Base-by-base conservation (phyloP, 2,797 vertebrate species). In the Holocentrus rufus region DNA sequence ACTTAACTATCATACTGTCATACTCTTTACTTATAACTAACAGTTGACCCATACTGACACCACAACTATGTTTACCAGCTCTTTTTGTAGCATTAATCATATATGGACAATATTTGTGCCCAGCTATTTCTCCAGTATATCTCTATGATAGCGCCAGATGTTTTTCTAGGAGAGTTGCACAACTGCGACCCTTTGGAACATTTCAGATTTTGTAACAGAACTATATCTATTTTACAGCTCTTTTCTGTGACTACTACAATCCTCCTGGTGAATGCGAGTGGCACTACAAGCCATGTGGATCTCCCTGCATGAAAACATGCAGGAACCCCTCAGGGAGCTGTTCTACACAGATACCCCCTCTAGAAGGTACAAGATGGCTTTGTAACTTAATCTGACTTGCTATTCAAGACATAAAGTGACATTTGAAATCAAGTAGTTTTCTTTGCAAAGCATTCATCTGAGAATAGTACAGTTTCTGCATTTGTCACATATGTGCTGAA, bases 161-260 rank as follows among this genome's bases (percentile, higher is more conserved):
- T 42, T 10, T 42, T 42, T 10, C 39, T 42, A 42, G 39, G 39
- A 11, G 39, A 42, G 11, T 42, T 42, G 39, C 13, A 4, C 39
- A 13, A 42, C 13, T 14, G 39, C 39, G 14, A 42, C 39, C 39
- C 39, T 42, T 13, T 13, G 1, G 11, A 42, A 13, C 10, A 42
- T 42, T 42, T 42, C 39, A 42, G 39, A 42, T 42, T 42, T 42
- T 42, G 39, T 11, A 53, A 53, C 31, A 30, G 11, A 4, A 64
- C 53, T 25, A 10, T 34, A 4, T 2, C 1, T 34, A 17, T 82
- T 54, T 42, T 92, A 2, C 86, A 97, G 97, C 97, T 46, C 77
- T 97, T 7, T 96, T 97, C 92, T 98, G 96, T 20, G 97, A 97
- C 87, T 96, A 94, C 88, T 96, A 96, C 92, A 97, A 96, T 65